Base-by-base conservation (phyloP, 2,113 vertebrate genomes). In the Laticauda colubrina region DNA sequence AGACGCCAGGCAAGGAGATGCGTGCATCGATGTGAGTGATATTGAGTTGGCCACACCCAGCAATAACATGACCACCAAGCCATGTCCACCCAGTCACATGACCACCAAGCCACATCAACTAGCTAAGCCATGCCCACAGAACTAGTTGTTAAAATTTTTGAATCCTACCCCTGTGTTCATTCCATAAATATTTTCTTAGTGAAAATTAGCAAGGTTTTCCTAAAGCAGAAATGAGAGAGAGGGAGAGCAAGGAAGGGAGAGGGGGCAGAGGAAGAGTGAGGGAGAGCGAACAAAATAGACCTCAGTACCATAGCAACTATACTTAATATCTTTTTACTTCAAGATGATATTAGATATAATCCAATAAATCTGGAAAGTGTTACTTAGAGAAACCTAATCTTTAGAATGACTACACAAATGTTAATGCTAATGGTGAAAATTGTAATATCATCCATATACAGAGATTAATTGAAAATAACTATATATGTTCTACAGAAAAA, bases 401-500 rank as follows among this genome's bases (percentile, higher is more conserved):
- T 51, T 88, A n/a, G 26, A 88, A 89, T 24, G 55, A 11, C 11
- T 26, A 57, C 4, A 21, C 20, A 54, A 55, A 69, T 89, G 45
- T 64, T 59, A 81, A 81, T 81, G 3, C 0, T 57, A 93, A 91
- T 89, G 24, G 55, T 5, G 90, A 92, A 11, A 85, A 12, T 0
- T 48, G 93, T 93, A 34, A 57, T 90, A 0, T 88, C 95, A 14
- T 94, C 0, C 5, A 57, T 20, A 85, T 81, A 21, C 34, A 11
- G 88, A 92, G 12, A 86, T 26, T 45, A 86, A 8, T 93, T 56
- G 91, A 5, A 93, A 23, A 20, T 29, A 95, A 5, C 56, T 18
- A 43, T 29, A 55, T 87, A 20, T 89, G 94, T 91, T 95, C 43
- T n/a, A 85, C 29, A 24, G 34, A 57, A 85, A 89, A 2, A 51